Evolutionary conservation across 2,888 invertebrate genomes (phyloP).

Genomic region (Chaetogeoica ovagalla): DNA sequence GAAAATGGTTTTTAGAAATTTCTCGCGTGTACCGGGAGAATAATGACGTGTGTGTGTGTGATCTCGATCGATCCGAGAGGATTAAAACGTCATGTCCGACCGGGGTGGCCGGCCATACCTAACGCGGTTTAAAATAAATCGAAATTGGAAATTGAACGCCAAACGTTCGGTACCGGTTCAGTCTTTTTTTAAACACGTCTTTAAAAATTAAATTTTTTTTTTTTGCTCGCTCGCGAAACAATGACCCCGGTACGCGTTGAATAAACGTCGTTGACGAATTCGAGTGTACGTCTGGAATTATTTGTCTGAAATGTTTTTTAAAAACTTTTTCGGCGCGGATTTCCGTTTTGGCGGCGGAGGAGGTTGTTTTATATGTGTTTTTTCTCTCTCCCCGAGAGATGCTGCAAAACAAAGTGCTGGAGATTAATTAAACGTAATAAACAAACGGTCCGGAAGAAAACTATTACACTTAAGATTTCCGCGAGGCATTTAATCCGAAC

Average conservation of each 20-base stretch:
- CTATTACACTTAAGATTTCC: constrained; percentile 8
- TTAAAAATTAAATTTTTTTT: constrained; percentile 7
- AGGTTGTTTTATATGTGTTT: not conserved
- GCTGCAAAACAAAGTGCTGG: constrained; percentile 12
- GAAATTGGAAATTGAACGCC: too few species aligned
- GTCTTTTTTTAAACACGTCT: not conserved
- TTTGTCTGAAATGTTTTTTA: constrained; percentile 32
- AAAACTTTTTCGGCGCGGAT: constrained; percentile 39
- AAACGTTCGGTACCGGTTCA: not conserved
- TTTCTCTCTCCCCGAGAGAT: not conserved
- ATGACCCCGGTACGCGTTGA: not conserved
- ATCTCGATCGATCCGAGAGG: too few species aligned
- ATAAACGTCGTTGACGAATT: constrained; percentile 26
- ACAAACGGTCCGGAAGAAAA: constrained; percentile 29
- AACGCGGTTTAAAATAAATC: too few species aligned
- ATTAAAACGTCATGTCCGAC: too few species aligned
- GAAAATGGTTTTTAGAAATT: too few species aligned
- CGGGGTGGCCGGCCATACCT: too few species aligned
- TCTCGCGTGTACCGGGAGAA: too few species aligned
- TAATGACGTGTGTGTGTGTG: too few species aligned
- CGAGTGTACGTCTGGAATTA: constrained; percentile 18
- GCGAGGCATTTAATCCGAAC: constrained; percentile 15
- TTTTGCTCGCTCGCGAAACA: constrained; percentile 2
- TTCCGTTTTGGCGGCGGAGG: not conserved
- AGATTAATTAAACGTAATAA: constrained; percentile 39